Base-by-base conservation (phyloP, 1,140 invertebrate species). In the Mylabris phalerata region DNA sequence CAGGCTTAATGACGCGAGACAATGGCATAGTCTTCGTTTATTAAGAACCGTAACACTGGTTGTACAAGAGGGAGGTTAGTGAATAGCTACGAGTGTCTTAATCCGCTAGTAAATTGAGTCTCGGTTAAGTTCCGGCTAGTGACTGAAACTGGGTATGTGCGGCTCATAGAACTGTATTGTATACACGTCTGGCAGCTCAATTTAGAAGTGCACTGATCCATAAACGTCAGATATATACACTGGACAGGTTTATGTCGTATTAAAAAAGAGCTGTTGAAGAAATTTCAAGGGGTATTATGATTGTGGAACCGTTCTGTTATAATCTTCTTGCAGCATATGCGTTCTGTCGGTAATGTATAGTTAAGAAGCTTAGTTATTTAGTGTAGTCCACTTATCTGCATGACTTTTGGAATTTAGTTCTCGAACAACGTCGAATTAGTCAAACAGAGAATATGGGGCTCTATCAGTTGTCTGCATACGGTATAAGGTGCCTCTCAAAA, bases 21-120 rank as follows among this genome's bases (percentile, higher is more conserved):
- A 73, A 73, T 73, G 72, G 73, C 70, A 71, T 72, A 72, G 72
- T 72, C 70, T 72, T 72, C 71, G 72, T 73, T 73, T 72, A 73
- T 73, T 72, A 72, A 72, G 71, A 73, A 71, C 71, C 69, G 70
- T 72, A 69, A 71, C 68, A 69, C 64, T 65, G 67, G 63, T 70
- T 71, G 69, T 71, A 72, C 71, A 61, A 71, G 41, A 32, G 66
- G 69, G 68, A 71, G 71, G 72, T 71, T 72, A 70, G 62, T 67
- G 70, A 72, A 72, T 73, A 69, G 68, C 69, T 71, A 62, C 64
- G 70, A 72, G 70, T 73, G 71, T 73, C 72, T 73, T 73, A 73
- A 73, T 73, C 72, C 71, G 58, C 69, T 65, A 68, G 68, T 72
- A 73, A 72, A 73, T 73, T 73, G 70, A 67, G 68, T 70, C 65